Percentiles rank a stretch among this genome's conserved stretches.
phyloP scores from a whole-genome alignment of 2,113 vertebrate genomes.

The Chaetodon trifascialis region DNA sequence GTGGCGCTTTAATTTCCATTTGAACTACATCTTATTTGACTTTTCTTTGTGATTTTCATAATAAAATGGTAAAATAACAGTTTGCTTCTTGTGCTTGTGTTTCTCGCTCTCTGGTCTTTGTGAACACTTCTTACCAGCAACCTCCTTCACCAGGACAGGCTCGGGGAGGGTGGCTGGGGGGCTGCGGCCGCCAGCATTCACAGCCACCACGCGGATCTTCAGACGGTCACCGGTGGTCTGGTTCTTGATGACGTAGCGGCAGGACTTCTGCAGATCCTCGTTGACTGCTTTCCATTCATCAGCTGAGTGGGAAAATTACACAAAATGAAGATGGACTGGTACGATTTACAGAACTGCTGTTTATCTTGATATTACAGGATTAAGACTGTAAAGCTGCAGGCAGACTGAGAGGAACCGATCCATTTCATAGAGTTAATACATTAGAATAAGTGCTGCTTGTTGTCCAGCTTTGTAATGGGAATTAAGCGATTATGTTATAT shows the following conservation, averaged over 20 bases:
- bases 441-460: background rate
- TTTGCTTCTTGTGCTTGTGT: background rate
- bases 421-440: background rate
- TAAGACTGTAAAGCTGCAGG: background rate
- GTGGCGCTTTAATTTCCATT: too few species aligned
- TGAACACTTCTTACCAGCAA: conserved; percentile 85
- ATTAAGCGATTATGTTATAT: background rate
- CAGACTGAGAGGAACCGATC: background rate
- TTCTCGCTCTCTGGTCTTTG: background rate
- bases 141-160: conserved; percentile 88
- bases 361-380: background rate
- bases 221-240: conserved; percentile 88
- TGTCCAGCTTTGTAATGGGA: background rate
- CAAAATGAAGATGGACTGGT: background rate
- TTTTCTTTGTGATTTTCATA: background rate
- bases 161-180: conserved; percentile 83
- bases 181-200: conserved; percentile 86
- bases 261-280: conserved; percentile 88
- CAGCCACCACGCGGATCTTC: conserved; percentile 87
- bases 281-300: conserved; percentile 90
- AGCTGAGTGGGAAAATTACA: conserved; percentile 75
- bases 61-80: background rate
- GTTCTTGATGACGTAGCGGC: conserved; percentile 87
- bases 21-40: background rate
- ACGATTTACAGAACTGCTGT: background rate